Base-by-base conservation (phyloP, 2,113 vertebrate genomes). In the Chiloscyllium plagiosum region DNA sequence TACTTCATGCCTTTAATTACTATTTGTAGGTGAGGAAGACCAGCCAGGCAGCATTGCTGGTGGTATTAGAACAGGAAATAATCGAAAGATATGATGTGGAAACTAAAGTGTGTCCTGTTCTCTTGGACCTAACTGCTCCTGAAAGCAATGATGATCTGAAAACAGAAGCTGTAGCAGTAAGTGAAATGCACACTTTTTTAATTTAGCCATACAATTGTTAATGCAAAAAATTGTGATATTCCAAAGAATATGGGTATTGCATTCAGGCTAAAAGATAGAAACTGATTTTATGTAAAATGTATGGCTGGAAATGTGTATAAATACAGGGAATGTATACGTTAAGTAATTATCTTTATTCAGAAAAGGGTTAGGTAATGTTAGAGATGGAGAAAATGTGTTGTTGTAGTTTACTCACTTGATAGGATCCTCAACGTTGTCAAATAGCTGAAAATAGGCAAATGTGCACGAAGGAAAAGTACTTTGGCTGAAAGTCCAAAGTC, bases 131-230 rank as follows among this genome's bases (percentile, higher is more conserved):
- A 50, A 99, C 98, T 0, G 98, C 98, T 93, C 98, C 98, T 4
- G 98, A 99, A 96, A 98, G 98, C 97, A 98, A 98, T 0, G 98
- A 99, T 0, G 98, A 99, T 4, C 98, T 98, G 96, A 99, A 99
- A 96, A 98, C 98, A 0, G 98, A 99, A 96, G 98, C 98, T 0
- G 98, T 99, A 97, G 98, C 98, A 95, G 98, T 99, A 96, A 98
- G 98, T 98, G 96, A 69, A 95, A 47, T 76, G 26, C 12, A 20
- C 6, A 5, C 61, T 76, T 94, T 47, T 24, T 52, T 72, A 69
- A 17, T 66, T 93, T 37, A 47, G n/a, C 68, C 15, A 3, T 94
- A n/a, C 33, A 68, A 13, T 37, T 68, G 22, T 52, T 29, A 61
- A 17, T 65, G 87, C 33, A 33, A 56, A 83, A 37, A 42, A 61